Evolutionary conservation across 2,113 vertebrate species (phyloP).

Genomic region (Platysteira castanea): DNA sequence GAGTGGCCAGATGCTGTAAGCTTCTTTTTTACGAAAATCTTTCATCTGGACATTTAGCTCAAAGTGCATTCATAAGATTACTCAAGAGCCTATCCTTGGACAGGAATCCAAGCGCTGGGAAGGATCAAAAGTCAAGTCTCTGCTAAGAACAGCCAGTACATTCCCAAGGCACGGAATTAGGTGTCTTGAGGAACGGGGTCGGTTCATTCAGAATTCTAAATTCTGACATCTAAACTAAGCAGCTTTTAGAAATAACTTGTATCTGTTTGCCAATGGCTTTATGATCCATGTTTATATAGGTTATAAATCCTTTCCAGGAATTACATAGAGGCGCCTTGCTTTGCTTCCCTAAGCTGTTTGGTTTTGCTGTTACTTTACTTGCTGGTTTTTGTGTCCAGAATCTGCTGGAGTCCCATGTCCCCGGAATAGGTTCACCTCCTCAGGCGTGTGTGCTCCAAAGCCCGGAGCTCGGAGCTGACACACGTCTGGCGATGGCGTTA

Average conservation of each 20-base stretch:
- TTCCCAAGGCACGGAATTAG: slow-evolving; percentile 2
- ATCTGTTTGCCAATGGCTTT: slow-evolving; percentile 71
- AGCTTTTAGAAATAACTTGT: slow-evolving; percentile 44
- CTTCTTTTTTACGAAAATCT: slow-evolving; percentile 29
- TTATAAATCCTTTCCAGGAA: slow-evolving; percentile 66
- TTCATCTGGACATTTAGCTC: slow-evolving; percentile 16
- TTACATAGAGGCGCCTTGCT: slow-evolving; percentile 1
- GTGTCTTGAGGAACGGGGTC: neutral
- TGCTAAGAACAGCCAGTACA: slow-evolving; percentile 44
- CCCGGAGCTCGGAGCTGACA: neutral
- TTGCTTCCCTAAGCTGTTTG: slow-evolving; percentile 64
- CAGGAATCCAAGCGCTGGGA: slow-evolving; percentile 48
- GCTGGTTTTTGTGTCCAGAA: slow-evolving; percentile 29
- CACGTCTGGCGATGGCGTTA: accelerated
- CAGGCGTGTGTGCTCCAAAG: neutral
- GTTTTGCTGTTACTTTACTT: slow-evolving; percentile 59
- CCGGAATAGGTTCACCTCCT: neutral
- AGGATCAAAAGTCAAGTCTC: slow-evolving; percentile 68
- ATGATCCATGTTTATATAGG: slow-evolving; percentile 59
- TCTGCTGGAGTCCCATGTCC: neutral
- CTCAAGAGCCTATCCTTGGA: slow-evolving; percentile 37
- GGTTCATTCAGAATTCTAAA: slow-evolving; percentile 10
- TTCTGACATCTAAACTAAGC: slow-evolving; percentile 47
- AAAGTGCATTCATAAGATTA: slow-evolving; percentile 45
- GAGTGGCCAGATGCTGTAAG: slow-evolving; percentile 15